Evolutionary conservation across 2,113 vertebrate genomes (phyloP).

Genomic region (Struthio camelus): DNA sequence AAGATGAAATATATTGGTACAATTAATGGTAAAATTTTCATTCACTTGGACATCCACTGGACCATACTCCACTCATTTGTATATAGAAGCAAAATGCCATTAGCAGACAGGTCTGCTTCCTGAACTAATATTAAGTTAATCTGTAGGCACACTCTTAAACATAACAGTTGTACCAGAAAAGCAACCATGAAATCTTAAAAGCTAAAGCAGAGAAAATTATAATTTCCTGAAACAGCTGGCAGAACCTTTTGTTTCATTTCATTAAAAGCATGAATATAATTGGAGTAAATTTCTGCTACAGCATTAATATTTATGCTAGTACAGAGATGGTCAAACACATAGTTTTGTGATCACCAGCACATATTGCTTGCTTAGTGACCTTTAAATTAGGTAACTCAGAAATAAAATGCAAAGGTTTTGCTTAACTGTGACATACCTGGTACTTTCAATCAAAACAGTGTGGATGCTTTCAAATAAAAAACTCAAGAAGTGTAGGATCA

Average conservation of each 20-base stretch:
- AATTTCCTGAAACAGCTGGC: conserved; percentile 56
- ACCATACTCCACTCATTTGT: neutral
- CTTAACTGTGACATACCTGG: neutral
- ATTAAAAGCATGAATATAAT: conserved; percentile 27
- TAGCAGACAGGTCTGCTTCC: neutral
- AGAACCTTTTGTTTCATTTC: conserved; percentile 36
- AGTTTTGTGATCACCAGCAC: neutral
- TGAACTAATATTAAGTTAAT: conserved; percentile 36
- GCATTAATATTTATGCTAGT: neutral
- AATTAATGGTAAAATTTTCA: neutral
- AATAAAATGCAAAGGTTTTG: neutral
- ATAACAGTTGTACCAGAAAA: conserved; percentile 51
- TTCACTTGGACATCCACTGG: neutral
- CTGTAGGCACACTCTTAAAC: conserved; percentile 58
- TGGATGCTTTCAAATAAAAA: neutral
- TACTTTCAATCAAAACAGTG: neutral
- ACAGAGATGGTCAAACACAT: neutral
- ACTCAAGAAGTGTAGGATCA: neutral
- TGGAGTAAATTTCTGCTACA: neutral
- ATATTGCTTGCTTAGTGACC: neutral
- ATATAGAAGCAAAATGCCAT: neutral
- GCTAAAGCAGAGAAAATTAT: conserved; percentile 54
- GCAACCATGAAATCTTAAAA: conserved; percentile 50
- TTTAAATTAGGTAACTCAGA: neutral
- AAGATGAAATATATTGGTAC: neutral